A percentile compares a stretch with the other conserved stretches of the same genome.
Conservation (phyloP, 2,113 vertebrate species). For the Eonycteris spelaea region DNA sequence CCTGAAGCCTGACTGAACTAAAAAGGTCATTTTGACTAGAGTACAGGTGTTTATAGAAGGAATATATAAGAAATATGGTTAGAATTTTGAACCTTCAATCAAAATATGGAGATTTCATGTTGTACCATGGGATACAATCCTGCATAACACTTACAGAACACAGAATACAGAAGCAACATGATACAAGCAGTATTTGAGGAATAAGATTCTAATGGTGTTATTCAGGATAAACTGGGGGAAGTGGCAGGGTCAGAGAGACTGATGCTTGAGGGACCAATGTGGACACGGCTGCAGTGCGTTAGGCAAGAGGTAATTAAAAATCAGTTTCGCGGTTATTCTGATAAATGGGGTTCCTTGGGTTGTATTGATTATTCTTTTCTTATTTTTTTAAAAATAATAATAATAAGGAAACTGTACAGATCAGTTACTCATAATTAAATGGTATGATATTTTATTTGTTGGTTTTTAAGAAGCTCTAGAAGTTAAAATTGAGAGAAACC, state of each 20-base stretch:
- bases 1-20: neutral
- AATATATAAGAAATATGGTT: neutral
- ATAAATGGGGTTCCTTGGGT: neutral
- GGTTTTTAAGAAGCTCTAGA: neutral
- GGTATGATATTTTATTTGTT: neutral
- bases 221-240: neutral
- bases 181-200: neutral
- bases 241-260: neutral
- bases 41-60: neutral
- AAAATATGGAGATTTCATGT: neutral
- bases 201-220: neutral
- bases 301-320: neutral
- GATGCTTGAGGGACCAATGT: neutral
- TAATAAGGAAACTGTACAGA: conserved; percentile 37
- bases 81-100: neutral
- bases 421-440: conserved; percentile 32
- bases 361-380: conserved; percentile 24
- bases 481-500: conserved; percentile 22
- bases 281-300: neutral
- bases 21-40: neutral
- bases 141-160: no score
- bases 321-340: neutral
- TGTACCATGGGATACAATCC: neutral
- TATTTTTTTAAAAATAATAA: no score
- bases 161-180: neutral